phyloP scores from a whole-genome alignment of 2,888 invertebrate species.

The Conomelus anceps region DNA sequence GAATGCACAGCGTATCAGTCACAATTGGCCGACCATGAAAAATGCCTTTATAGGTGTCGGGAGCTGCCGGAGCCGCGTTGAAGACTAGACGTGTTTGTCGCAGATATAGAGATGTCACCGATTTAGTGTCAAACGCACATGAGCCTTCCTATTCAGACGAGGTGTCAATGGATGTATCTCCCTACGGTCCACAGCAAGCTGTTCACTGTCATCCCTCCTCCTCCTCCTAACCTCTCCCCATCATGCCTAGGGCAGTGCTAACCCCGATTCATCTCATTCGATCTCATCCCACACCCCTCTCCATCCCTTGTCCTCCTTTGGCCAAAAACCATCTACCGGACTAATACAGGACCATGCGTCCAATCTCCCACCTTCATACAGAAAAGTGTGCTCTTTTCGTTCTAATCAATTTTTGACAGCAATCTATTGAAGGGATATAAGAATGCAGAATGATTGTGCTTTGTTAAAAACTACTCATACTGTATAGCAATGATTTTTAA shows the following conservation, averaged over 20 bases:
- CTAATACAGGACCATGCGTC: neutral
- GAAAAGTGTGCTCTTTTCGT: no score
- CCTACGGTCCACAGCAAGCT: neutral
- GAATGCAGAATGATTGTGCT: no score
- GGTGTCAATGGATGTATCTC: conserved; percentile 8
- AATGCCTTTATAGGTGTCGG: conserved; percentile 8
- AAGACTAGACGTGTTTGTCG: neutral
- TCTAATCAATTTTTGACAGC: neutral
- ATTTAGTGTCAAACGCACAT: conserved; percentile 11
- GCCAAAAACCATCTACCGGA: neutral
- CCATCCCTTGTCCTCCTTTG: neutral
- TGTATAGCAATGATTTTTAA: no score
- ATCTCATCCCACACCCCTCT: neutral
- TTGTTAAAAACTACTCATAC: no score
- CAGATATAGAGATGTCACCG: conserved; percentile 13
- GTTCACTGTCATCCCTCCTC: neutral
- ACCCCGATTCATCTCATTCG: neutral
- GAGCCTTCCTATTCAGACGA: conserved; percentile 5
- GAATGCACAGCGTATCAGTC: conserved; percentile 6
- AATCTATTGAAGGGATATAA: no score
- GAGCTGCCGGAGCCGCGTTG: neutral
- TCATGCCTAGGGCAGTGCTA: no score
- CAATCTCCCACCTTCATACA: neutral
- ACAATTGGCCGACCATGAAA: conserved; percentile 14
- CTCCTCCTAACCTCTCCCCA: no score